phyloP scores from a whole-genome alignment of 2,797 vertebrate species.

The Nannoperca obscura region DNA sequence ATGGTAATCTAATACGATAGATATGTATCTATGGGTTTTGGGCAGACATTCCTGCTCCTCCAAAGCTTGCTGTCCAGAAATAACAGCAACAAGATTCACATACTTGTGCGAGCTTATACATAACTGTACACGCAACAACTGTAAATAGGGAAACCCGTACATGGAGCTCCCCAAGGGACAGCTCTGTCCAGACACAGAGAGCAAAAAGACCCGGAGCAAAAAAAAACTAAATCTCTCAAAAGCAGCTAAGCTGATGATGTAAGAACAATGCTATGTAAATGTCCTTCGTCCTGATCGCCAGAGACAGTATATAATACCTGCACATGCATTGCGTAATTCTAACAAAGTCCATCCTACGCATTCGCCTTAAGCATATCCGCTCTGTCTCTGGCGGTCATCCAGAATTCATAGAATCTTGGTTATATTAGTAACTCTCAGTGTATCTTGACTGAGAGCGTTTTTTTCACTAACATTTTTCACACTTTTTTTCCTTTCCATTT shows the following conservation, averaged over 20 bases:
- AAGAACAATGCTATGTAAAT: constrained; percentile 24
- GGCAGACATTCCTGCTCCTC: constrained; percentile 71
- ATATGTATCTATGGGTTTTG: background rate
- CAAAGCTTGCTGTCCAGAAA: constrained; percentile 70
- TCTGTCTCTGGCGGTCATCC: too few species aligned
- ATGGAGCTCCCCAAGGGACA: constrained; percentile 42
- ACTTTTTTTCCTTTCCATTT: background rate
- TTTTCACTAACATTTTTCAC: background rate
- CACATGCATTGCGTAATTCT: too few species aligned
- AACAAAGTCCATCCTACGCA: too few species aligned
- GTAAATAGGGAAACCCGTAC: constrained; percentile 22
- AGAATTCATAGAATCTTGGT: too few species aligned
- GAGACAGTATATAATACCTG: too few species aligned
- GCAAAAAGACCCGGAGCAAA: too few species aligned
- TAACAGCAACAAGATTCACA: constrained; percentile 59
- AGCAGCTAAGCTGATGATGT: constrained; percentile 43
- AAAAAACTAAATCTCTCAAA: constrained; percentile 50
- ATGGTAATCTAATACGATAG: background rate
- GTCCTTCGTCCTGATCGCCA: background rate
- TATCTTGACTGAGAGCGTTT: constrained; percentile 8
- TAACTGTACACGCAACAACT: constrained; percentile 25
- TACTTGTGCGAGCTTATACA: constrained; percentile 27
- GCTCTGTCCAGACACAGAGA: constrained; percentile 77
- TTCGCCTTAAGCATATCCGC: too few species aligned
- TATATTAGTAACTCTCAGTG: too few species aligned